Conservation (phyloP, 2,113 vertebrate genomes). For the Nicator chloris region DNA sequence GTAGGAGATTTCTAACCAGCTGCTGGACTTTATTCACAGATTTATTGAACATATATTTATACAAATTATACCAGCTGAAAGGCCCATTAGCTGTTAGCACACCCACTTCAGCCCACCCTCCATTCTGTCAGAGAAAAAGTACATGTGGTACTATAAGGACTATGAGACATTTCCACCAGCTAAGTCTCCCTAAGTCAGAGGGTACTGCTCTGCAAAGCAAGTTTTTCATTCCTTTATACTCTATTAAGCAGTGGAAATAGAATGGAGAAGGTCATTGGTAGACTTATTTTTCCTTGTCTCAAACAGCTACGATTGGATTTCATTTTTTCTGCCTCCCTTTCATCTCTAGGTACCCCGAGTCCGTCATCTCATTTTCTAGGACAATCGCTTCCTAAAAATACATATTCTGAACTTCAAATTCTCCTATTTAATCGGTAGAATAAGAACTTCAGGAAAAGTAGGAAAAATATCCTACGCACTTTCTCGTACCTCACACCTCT, state of each 20-base stretch:
- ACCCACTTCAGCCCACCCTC: neutral
- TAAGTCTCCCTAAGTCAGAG: neutral
- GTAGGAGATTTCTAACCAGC: conserved; percentile 6
- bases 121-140: neutral
- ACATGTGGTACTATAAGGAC: neutral
- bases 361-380: neutral
- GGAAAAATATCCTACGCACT: neutral
- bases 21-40: conserved; percentile 24
- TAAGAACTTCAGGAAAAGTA: neutral
- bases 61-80: conserved; percentile 8
- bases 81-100: neutral
- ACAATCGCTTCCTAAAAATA: neutral
- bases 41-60: conserved; percentile 6
- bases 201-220: neutral
- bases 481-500: neutral
- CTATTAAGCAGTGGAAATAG: neutral
- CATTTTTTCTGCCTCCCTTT: neutral
- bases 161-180: neutral
- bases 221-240: neutral
- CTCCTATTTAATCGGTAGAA: neutral
- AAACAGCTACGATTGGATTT: neutral
- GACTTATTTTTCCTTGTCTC: neutral
- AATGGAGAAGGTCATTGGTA: neutral
- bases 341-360: neutral
- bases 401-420: neutral